These are phyloP conservation scores for Lepus timidus DNA, from an alignment of 2,113 vertebrate genomes.

Conservation along the genomic window DNA sequence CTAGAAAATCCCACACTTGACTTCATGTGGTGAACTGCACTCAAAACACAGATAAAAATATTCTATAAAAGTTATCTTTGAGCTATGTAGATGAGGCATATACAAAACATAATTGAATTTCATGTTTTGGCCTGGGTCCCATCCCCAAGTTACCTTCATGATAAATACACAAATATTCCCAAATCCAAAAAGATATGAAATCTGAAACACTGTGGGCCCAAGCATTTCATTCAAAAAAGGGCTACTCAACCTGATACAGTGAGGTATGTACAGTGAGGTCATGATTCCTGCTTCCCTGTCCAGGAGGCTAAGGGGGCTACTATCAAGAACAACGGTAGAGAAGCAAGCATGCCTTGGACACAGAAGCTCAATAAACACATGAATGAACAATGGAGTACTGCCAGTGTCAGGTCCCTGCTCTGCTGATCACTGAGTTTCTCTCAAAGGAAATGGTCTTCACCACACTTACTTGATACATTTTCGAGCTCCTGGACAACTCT, in stretches of 20 bases:
- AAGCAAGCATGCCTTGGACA: background rate
- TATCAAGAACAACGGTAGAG: background rate
- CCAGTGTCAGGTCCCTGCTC: background rate
- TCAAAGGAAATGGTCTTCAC: background rate
- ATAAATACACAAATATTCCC: background rate
- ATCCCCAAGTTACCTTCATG: background rate
- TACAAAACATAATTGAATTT: background rate
- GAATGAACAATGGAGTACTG: background rate
- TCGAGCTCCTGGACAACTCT: slow-evolving; percentile 94
- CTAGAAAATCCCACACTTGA: background rate
- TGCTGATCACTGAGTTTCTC: background rate
- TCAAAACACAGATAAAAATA: background rate
- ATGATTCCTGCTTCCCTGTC: background rate
- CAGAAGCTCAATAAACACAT: background rate
- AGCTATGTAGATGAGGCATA: background rate
- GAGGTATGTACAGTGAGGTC: too few species aligned
- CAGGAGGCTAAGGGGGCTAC: background rate
- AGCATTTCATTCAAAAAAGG: background rate
- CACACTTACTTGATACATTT: slow-evolving; percentile 91
- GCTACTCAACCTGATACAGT: background rate
- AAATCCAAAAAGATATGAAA: background rate
- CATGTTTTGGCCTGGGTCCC: background rate
- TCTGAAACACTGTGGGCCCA: background rate
- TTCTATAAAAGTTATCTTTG: background rate
- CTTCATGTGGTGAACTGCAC: background rate